Conservation (phyloP, 2,797 vertebrate species). For the Megalops cyprinoides region DNA sequence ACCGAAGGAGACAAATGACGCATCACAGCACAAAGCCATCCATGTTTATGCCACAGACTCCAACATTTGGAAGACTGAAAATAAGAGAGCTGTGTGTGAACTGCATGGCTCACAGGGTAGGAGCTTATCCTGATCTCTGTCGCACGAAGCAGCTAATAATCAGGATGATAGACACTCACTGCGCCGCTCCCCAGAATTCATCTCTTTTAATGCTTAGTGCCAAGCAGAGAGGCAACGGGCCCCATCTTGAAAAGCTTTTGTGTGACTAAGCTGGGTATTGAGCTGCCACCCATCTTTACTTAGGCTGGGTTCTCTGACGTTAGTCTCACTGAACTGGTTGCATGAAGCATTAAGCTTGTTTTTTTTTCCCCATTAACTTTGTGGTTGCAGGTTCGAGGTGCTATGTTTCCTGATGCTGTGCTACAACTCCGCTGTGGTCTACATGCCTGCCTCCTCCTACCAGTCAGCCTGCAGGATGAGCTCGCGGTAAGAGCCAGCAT, state of each 20-base stretch:
- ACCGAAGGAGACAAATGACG: too few relatives aligned
- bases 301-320: too few relatives aligned
- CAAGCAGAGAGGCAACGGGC: neutral
- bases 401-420: slow-evolving; percentile 82
- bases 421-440: slow-evolving; percentile 97
- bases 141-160: neutral
- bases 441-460: slow-evolving; percentile 96
- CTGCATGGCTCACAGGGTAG: neutral
- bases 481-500: slow-evolving; percentile 82
- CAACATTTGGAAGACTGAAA: neutral
- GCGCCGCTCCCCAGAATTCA: neutral
- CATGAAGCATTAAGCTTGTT: neutral
- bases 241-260: neutral
- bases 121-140: neutral
- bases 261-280: neutral
- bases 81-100: neutral
- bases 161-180: neutral
- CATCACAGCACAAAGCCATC: neutral
- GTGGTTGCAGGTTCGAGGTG: slow-evolving; percentile 75
- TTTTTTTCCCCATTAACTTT: neutral
- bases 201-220: neutral
- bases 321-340: neutral
- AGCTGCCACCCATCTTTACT: too few relatives aligned
- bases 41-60: neutral
- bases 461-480: slow-evolving; percentile 94